These are phyloP conservation scores for Ctenopoma multispine DNA, from an alignment of 2,797 vertebrate genomes.

Conservation along the genomic window DNA sequence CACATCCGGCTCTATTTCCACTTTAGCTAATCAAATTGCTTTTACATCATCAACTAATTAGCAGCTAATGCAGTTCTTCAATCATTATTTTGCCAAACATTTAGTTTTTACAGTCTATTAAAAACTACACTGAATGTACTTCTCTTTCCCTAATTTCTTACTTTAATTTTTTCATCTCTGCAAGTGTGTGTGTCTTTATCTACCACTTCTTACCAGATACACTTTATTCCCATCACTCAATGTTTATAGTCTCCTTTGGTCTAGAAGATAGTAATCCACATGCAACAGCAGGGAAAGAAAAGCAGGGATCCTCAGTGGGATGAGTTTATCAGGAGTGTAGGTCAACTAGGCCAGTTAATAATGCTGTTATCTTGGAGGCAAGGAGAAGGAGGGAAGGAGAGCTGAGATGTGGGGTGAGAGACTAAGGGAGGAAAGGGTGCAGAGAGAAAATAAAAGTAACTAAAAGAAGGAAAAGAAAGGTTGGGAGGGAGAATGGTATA, in stretches of 20 bases:
- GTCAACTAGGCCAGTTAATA: slow-evolving; percentile 83
- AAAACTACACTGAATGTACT: slow-evolving; percentile 20
- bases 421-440: slow-evolving; percentile 28
- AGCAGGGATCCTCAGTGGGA: slow-evolving; percentile 70
- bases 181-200: slow-evolving; percentile 29
- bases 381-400: slow-evolving; percentile 25
- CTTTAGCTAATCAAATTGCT: slow-evolving; percentile 72
- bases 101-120: slow-evolving; percentile 57
- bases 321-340: slow-evolving; percentile 78
- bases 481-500: slow-evolving; percentile 28
- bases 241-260: slow-evolving; percentile 69
- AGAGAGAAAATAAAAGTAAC: slow-evolving; percentile 66
- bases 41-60: slow-evolving; percentile 81
- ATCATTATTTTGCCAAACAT: slow-evolving; percentile 74
- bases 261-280: slow-evolving; percentile 69
- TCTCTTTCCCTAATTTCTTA: slow-evolving; percentile 8
- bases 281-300: slow-evolving; percentile 57
- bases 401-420: slow-evolving; percentile 28
- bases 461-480: slow-evolving; percentile 47
- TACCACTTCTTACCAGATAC: slow-evolving; percentile 48
- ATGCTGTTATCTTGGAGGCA: slow-evolving; percentile 77
- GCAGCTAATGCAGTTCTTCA: slow-evolving; percentile 80
- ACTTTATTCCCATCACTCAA: slow-evolving; percentile 58
- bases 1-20: slow-evolving; percentile 71
- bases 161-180: slow-evolving; percentile 18